Evolutionary conservation across 2,888 invertebrate species (phyloP).

Genomic region (Abscondita cerata): DNA sequence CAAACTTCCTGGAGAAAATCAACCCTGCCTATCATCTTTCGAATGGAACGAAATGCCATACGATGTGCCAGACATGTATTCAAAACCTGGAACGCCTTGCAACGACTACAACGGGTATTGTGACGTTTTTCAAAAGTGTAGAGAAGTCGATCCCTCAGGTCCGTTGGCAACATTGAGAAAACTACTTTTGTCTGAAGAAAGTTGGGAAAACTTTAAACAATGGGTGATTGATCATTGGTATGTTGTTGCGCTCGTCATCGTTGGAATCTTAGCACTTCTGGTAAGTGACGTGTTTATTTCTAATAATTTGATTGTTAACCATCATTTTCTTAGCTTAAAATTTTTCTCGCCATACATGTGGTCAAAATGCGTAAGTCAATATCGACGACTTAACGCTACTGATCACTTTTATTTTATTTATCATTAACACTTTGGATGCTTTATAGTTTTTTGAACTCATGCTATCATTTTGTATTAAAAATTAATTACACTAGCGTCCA

Average conservation of each 20-base stretch:
- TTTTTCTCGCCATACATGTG: slow-evolving; percentile 28
- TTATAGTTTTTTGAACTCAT: no score
- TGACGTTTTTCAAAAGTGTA: slow-evolving; percentile 77
- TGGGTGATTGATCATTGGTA: slow-evolving; percentile 94
- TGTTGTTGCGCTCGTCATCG: slow-evolving; percentile 78
- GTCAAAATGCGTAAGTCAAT: slow-evolving; percentile 36
- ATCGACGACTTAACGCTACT: not conserved
- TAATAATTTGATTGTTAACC: not conserved
- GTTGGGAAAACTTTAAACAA: slow-evolving; percentile 84
- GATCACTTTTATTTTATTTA: not conserved
- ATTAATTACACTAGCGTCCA: no score
- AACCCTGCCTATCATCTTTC: slow-evolving; percentile 86
- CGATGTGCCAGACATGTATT: slow-evolving; percentile 92
- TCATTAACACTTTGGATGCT: no score
- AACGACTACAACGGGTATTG: slow-evolving; percentile 91
- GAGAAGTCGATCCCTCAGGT: slow-evolving; percentile 93
- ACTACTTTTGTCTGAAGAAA: slow-evolving; percentile 86
- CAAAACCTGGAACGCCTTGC: slow-evolving; percentile 93
- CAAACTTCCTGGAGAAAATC: slow-evolving; percentile 81
- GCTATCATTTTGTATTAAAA: no score
- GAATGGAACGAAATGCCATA: slow-evolving; percentile 89
- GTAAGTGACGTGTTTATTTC: slow-evolving; percentile 65
- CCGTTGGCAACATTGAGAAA: slow-evolving; percentile 89
- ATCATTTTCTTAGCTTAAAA: slow-evolving; percentile 35
- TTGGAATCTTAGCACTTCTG: slow-evolving; percentile 78